Evolutionary conservation across 2,113 vertebrate genomes (phyloP).

Genomic region (Chitala chitala): DNA sequence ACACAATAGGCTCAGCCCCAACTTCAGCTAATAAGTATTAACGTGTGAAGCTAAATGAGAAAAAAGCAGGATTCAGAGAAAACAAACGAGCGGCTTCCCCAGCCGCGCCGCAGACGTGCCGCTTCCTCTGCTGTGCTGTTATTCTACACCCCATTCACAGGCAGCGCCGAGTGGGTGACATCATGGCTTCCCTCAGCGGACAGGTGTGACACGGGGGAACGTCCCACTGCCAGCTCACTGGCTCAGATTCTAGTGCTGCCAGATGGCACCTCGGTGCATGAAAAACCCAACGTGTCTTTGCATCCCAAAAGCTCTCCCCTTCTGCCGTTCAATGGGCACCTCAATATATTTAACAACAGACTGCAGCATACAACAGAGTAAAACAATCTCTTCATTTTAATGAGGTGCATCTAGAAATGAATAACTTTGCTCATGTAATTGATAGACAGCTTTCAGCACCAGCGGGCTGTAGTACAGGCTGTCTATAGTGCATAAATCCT

Average conservation of each 20-base stretch:
- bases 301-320: background rate
- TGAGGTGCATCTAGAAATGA: background rate
- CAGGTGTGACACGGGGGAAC: conserved; percentile 57
- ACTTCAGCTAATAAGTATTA: conserved; percentile 67
- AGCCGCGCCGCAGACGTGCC: conserved; percentile 43
- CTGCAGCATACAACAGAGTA: background rate
- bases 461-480: too few relatives aligned
- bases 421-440: too few relatives aligned
- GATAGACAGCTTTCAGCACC: too few relatives aligned
- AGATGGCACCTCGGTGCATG: background rate
- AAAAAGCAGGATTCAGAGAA: conserved; percentile 70
- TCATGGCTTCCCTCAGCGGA: conserved; percentile 60
- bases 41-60: conserved; percentile 62
- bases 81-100: conserved; percentile 66
- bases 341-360: conserved; percentile 2
- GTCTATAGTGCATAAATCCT: too few relatives aligned
- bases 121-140: conserved; percentile 54
- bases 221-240: background rate
- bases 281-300: background rate
- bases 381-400: background rate
- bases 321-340: background rate
- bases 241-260: background rate
- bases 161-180: conserved; percentile 67
- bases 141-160: conserved; percentile 22
- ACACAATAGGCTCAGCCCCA: conserved; percentile 46